Evolutionary conservation across 2,797 vertebrate species (phyloP).

Genomic region (Lycodopsis pacificus): DNA sequence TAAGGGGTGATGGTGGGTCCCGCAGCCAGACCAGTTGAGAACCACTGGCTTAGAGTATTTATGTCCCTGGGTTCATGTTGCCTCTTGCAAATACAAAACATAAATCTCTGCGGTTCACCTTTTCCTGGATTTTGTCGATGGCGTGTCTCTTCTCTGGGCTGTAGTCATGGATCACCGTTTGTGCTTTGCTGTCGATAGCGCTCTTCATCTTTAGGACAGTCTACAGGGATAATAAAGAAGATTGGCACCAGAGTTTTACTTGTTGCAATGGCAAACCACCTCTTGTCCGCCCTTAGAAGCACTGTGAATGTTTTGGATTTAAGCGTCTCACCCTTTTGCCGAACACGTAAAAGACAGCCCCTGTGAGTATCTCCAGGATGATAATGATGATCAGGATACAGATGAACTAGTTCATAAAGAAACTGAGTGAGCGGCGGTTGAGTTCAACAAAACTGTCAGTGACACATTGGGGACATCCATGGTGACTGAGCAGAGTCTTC

Average conservation of each 20-base stretch:
- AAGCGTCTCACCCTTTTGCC: constrained; percentile 51
- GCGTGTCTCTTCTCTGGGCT: constrained; percentile 31
- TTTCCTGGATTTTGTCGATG: constrained; percentile 64
- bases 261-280: background rate
- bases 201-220: constrained; percentile 30
- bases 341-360: constrained; percentile 49
- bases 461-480: background rate
- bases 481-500: too few relatives aligned
- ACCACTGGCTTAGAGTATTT: background rate
- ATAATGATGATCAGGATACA: constrained; percentile 61
- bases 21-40: too few relatives aligned
- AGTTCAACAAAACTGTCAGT: background rate
- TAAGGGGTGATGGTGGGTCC: too few relatives aligned
- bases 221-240: constrained; percentile 22
- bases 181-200: constrained; percentile 13
- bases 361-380: constrained; percentile 47
- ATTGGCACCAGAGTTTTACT: background rate
- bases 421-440: constrained; percentile 3
- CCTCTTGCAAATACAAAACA: background rate
- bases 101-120: constrained; percentile 45
- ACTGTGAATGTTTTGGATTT: background rate
- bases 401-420: constrained; percentile 49
- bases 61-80: background rate
- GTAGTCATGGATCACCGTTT: constrained; percentile 22
- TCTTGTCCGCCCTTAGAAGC: background rate